These are phyloP conservation scores for Pocillopora damicornis DNA, from an alignment of 64 coral and sea anemone genomes.

Conservation along the genomic window DNA sequence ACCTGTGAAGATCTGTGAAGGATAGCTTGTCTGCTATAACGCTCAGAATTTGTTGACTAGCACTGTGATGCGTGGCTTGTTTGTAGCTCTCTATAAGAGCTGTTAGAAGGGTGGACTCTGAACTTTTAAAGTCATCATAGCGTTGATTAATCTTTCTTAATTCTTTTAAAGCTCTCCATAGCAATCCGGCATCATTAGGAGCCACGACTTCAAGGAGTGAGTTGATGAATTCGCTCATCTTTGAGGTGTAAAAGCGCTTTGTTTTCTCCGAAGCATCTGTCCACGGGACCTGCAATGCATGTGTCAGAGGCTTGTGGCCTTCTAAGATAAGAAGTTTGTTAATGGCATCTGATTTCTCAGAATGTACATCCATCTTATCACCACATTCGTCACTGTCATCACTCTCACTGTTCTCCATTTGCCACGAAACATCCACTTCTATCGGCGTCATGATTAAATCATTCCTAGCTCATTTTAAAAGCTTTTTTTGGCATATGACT, in stretches of 20 bases:
- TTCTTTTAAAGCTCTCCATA: slow-evolving; percentile 35
- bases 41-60: slow-evolving; percentile 20
- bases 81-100: slow-evolving; percentile 23
- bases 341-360: slow-evolving; percentile 29
- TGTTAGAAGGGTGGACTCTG: slow-evolving; percentile 12
- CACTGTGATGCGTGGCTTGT: slow-evolving; percentile 25
- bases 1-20: slow-evolving; percentile 6
- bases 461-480: not conserved
- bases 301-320: slow-evolving; percentile 19
- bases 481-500: not conserved
- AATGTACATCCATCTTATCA: not conserved
- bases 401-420: not conserved
- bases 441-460: slow-evolving; percentile 1
- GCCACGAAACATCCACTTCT: slow-evolving; percentile 4
- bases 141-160: slow-evolving; percentile 14
- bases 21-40: slow-evolving; percentile 29
- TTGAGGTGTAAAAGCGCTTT: slow-evolving; percentile 34
- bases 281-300: slow-evolving; percentile 6
- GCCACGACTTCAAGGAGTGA: slow-evolving; percentile 28
- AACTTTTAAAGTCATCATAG: slow-evolving; percentile 2
- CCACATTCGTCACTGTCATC: not conserved
- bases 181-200: slow-evolving; percentile 40
- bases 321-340: slow-evolving; percentile 16
- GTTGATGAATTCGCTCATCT: slow-evolving; percentile 38
- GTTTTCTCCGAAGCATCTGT: slow-evolving; percentile 20